Base-by-base conservation (phyloP, 2,888 invertebrate species). In the Nemapogon koenigi region DNA sequence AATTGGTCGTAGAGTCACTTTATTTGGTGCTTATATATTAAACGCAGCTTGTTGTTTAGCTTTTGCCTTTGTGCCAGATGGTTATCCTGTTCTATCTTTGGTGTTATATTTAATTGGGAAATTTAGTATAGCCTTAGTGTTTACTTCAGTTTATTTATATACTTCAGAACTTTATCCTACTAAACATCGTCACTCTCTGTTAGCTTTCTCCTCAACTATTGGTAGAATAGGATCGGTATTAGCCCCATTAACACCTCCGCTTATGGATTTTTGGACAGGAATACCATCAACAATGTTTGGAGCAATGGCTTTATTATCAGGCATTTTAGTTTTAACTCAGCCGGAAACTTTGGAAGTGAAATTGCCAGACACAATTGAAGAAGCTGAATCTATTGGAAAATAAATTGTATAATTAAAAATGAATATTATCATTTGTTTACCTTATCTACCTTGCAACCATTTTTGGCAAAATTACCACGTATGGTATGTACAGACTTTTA, bases 151-250 rank as follows among this genome's bases (percentile, higher is more conserved):
- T 33, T 88, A 88, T 55, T 72, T 87, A 38, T 86, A 82, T 51
- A 86, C 88, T 2, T 81, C 87, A n/a, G 89, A 89, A 58, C 62
- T 89, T 48, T 89, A 88, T 54, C 89, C 89, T 1, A 89, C 88
- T 3, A 81, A 81, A 45, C 71, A 87, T 16, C 78, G 88, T 2
- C 87, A 88, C 51, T 84, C 86, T 18, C 75, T 87, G 45, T 68
- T 88, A 39, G 86, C 83, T 0, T 78, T 84, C 39, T 88, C 88
- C 46, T 87, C 87, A 3, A 88, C 87, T 86, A 70, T 87, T 48
- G 89, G 88, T 11, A 78, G 88, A 4, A 73, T 88, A 38, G 89
- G 89, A 0, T 86, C 87, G 0, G 83, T 89, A 51, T 51, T 87
- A 36, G 84, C 89, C 1, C 88, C 89, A 1, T 82, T 88, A 49